A percentile compares a stretch with the other conserved stretches of the same genome.
These are phyloP conservation scores for Neogobius melanostomus DNA, from an alignment of 2,113 vertebrate genomes.

Conservation along the genomic window DNA sequence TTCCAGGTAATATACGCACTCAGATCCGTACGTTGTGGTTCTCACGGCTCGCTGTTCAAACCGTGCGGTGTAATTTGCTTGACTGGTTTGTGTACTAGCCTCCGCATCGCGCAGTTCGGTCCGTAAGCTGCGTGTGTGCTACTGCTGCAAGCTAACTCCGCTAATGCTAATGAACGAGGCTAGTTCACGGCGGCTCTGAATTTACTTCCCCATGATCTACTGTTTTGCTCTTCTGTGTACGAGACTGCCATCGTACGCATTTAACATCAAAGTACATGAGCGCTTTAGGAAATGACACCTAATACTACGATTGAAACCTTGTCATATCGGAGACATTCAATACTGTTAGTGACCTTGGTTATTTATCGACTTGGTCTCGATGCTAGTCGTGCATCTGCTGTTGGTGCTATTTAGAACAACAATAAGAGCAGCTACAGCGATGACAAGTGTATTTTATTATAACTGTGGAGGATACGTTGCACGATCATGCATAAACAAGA, in stretches of 20 bases:
- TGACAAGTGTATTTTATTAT: background rate
- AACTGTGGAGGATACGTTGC: background rate
- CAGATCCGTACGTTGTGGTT: background rate
- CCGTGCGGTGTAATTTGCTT: background rate
- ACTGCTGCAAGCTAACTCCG: slow-evolving; percentile 61
- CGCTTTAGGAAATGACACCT: background rate
- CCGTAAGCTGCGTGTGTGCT: slow-evolving; percentile 22
- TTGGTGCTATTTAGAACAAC: slow-evolving; percentile 5
- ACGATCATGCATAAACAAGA: background rate
- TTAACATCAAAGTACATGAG: background rate
- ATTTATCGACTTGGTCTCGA: slow-evolving; percentile 66
- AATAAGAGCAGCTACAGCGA: slow-evolving; percentile 43
- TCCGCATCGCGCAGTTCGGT: slow-evolving; percentile 12
- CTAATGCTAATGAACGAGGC: slow-evolving; percentile 42
- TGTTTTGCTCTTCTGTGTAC: slow-evolving; percentile 8
- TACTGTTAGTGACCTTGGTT: slow-evolving; percentile 67
- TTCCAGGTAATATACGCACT: slow-evolving; percentile 87
- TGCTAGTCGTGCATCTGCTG: slow-evolving; percentile 33
- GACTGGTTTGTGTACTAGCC: background rate
- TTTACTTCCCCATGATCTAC: slow-evolving; percentile 34
- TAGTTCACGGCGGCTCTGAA: slow-evolving; percentile 53
- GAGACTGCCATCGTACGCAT: background rate
- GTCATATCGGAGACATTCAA: background rate
- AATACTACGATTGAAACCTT: background rate
- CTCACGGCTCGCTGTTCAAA: background rate